Conservation (phyloP, 35 echinoderm and acorn worm genomes). For the Stichopus chloronotus region DNA sequence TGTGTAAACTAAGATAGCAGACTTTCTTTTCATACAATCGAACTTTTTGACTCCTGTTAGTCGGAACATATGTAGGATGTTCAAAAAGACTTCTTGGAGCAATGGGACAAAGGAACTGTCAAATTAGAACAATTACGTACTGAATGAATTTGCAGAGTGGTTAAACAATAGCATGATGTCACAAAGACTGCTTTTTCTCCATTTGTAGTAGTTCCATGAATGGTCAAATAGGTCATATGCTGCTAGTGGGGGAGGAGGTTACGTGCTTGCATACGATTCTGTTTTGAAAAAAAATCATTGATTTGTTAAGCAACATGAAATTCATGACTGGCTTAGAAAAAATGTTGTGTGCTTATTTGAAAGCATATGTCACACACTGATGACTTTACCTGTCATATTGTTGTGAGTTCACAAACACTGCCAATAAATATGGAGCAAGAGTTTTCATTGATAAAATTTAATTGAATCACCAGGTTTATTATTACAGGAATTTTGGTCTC, state of each 20-base stretch:
- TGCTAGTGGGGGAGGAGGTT: background rate
- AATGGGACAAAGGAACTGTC: too few relatives aligned
- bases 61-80: too few relatives aligned
- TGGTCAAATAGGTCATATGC: background rate
- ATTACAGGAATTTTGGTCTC: constrained; percentile 27
- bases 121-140: too few relatives aligned
- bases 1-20: too few relatives aligned
- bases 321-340: constrained; percentile 3
- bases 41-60: too few relatives aligned
- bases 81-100: too few relatives aligned
- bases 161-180: too few relatives aligned
- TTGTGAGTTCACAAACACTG: constrained; percentile 15
- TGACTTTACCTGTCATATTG: constrained; percentile 34
- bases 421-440: constrained; percentile 34
- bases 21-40: too few relatives aligned
- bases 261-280: background rate
- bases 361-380: constrained; percentile 15
- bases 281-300: background rate
- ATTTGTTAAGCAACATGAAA: background rate
- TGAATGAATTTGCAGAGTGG: too few relatives aligned
- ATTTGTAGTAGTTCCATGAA: background rate
- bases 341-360: constrained; percentile 5
- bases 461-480: constrained; percentile 19
- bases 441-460: constrained; percentile 36
- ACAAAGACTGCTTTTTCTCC: too few relatives aligned